Evolutionary conservation across 1,140 invertebrate species (phyloP), one percentile per base, ranked within the genome.

Genomic region (Alviniconcha marisindica): DNA sequence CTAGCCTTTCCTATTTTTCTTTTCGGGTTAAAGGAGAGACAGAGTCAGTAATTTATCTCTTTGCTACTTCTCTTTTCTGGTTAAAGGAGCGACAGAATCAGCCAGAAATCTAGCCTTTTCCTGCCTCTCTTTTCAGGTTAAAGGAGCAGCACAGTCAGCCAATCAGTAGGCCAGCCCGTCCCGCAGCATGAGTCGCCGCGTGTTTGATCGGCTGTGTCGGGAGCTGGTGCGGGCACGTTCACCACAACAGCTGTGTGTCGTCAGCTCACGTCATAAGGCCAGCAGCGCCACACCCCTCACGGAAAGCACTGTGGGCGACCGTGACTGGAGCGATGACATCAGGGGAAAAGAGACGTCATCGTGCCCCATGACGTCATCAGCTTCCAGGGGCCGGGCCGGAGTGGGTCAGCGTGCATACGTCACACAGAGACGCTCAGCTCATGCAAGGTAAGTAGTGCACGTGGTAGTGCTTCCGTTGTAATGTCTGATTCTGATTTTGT

Each of bases 351-450:
- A 36, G 33, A 40, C 69, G 69, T 24, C 56, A 60, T 33, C 2
- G 7, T 60, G 14, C 60, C 78, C 56, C 33, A 21, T 60, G 40
- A 60, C 78, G 56, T 80, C 51, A 63, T 28, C 40, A n/a, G n/a
- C 24, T 7, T 33, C 10, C 18, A 28, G 12, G 10, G 3, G 48
- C 76, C n/a, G 44, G 24, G n/a, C 14, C 21, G 10, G 28, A 14
- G 21, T 31, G 44, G 28, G 21, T 21, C 28, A 1, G n/a, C 14
- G 1, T 28, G 28, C 33, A 1, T 14, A 24, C 36, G 18, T 10
- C 44, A 28, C 7, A 33, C 28, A 1, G 28, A 24, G 14, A 28
- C 18, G 76, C 10, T 77, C 31, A 21, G 15, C 21, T 48, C 40
- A 31, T 21, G 38, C 18, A 12, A 33, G 76, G 24, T 54, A 21